Evolutionary conservation across 1,140 invertebrate genomes (phyloP).

Genomic region (Riptortus pedestris): DNA sequence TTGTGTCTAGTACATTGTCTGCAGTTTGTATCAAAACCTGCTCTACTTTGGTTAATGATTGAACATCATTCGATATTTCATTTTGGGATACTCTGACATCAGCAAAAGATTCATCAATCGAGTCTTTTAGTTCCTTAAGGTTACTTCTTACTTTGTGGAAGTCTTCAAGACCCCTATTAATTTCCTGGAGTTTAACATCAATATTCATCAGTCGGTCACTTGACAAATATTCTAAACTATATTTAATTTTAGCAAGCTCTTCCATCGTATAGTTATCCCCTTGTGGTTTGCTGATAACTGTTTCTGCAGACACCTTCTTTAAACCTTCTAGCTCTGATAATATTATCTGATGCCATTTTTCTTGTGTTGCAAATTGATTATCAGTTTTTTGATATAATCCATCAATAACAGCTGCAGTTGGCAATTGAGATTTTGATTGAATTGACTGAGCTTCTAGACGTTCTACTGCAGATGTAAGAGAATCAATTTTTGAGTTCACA

Average conservation of each 20-base stretch:
- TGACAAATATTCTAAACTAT: slow-evolving; percentile 1
- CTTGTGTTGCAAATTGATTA: background rate
- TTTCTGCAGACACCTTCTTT: background rate
- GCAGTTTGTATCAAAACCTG: slow-evolving; percentile 70
- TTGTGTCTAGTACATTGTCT: slow-evolving; percentile 72
- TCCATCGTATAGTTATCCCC: slow-evolving; percentile 13
- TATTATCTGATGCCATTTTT: slow-evolving; percentile 1
- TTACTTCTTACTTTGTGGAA: slow-evolving; percentile 22
- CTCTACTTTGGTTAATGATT: slow-evolving; percentile 57
- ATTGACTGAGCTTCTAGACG: slow-evolving; percentile 23
- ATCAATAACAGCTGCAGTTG: background rate
- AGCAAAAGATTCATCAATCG: slow-evolving; percentile 25
- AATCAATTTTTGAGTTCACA: slow-evolving; percentile 26
- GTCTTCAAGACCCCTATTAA: slow-evolving; percentile 18
- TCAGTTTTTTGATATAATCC: background rate
- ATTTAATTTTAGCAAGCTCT: slow-evolving; percentile 24
- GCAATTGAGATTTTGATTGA: background rate
- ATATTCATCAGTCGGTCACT: slow-evolving; percentile 15
- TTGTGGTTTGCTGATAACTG: background rate
- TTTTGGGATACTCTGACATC: slow-evolving; percentile 38
- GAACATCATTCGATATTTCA: slow-evolving; percentile 30
- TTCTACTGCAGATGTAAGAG: slow-evolving; percentile 22
- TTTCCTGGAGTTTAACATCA: slow-evolving; percentile 37
- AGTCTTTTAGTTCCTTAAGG: slow-evolving; percentile 21
- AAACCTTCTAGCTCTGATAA: background rate